Evolutionary conservation across 2,888 invertebrate genomes (phyloP), one percentile per base, ranked within the genome.

Genomic region (Pyrrhosoma nymphula): DNA sequence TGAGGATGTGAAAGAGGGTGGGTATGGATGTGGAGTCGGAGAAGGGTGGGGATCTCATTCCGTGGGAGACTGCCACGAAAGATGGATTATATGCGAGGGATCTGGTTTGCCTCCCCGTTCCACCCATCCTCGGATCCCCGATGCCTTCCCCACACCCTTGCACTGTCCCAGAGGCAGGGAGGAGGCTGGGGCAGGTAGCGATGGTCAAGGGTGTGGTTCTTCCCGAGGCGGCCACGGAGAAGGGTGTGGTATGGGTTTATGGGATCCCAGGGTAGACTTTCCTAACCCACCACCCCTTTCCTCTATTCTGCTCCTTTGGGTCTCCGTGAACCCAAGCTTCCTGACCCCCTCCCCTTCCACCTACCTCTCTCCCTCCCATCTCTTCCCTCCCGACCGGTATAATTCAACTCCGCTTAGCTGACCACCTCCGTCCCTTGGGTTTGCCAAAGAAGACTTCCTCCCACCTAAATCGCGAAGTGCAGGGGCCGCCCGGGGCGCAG

Each of bases 31-130:
- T 26, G 56, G 89, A 39, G n/a, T 20, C 20, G n/a, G 89, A 56
- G 26, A n/a, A 26, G 26, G 89, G 55, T 18, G 18, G 26, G 47
- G 26, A n/a, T 47, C 55, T 55, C 56, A 56, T 89, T 89, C 89
- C 89, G 89, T 75, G 93, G 47, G 93, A 47, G 91, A 63, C 91
- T 91, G 91, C 93, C 93, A 93, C 69, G 93, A 63, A 93, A 93
- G 93, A 93, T 93, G 93, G 93, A 93, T 93, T 93, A 93, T 93
- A 93, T 93, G 93, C 93, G 69, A 91, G 90, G 69, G 93, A 89
- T 89, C 93, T 93, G 93, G 93, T 93, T 93, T 69, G 30, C 82
- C 35, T 14, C 82, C 93, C 55, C 75, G 18, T 56, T n/a, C 56
- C 14, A 55, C 89, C 8, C 69, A n/a, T 47, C 63, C 39, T 26